Evolutionary conservation across 2,888 invertebrate species (phyloP).

Genomic region (Mythimna pallens): DNA sequence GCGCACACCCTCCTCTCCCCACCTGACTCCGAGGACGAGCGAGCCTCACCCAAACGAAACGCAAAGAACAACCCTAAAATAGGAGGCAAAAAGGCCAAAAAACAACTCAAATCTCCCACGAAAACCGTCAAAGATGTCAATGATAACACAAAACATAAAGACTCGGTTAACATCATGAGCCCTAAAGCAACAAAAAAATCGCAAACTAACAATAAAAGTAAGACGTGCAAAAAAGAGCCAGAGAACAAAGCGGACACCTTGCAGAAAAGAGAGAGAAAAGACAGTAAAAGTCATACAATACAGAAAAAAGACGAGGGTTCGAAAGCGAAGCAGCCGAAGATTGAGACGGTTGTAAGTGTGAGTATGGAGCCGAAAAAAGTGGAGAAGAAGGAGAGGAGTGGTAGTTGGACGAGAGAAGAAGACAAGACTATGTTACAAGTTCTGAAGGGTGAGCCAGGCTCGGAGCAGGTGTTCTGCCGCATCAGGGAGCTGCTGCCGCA

Average conservation of each 20-base stretch:
- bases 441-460: conserved; percentile 92
- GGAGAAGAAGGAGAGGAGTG: conserved; percentile 71
- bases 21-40: conserved; percentile 82
- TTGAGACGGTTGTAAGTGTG: conserved; percentile 68
- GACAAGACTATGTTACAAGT: conserved; percentile 95
- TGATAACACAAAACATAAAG: conserved; percentile 84
- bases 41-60: conserved; percentile 79
- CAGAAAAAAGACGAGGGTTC: conserved; percentile 71
- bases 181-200: conserved; percentile 75
- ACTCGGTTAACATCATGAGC: conserved; percentile 72
- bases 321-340: conserved; percentile 76
- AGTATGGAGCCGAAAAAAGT: conserved; percentile 59
- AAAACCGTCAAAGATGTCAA: conserved; percentile 85
- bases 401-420: conserved; percentile 94
- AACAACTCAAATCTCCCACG: conserved; percentile 84
- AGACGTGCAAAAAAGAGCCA: conserved; percentile 70
- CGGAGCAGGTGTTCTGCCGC: conserved; percentile 91
- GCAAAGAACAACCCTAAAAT: conserved; percentile 74
- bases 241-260: conserved; percentile 63
- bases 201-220: conserved; percentile 71
- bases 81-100: conserved; percentile 80
- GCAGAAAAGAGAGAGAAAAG: conserved; percentile 73
- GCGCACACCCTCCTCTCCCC: conserved; percentile 78
- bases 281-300: conserved; percentile 64
- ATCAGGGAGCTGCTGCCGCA: conserved; percentile 90